A percentile compares a stretch with the other conserved stretches of the same genome.
These are phyloP conservation scores for Pogoniulus pusillus DNA, from an alignment of 2,797 vertebrate genomes.

Conservation along the genomic window DNA sequence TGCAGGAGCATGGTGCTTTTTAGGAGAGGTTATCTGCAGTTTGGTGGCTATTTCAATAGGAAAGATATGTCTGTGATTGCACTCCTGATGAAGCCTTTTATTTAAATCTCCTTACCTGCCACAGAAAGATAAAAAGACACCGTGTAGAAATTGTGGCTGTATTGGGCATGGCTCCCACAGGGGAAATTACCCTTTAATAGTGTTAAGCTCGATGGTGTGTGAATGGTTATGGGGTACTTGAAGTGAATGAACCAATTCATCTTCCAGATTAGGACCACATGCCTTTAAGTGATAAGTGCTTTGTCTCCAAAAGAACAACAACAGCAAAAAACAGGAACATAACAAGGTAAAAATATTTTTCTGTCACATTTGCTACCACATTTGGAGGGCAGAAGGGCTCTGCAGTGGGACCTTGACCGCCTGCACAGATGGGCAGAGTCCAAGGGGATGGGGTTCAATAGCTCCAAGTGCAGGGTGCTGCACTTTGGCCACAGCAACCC, in stretches of 20 bases:
- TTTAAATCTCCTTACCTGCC: conserved; percentile 67
- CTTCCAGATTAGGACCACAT: conserved; percentile 65
- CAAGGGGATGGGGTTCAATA: no score
- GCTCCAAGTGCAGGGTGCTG: no score
- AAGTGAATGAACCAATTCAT: conserved; percentile 66
- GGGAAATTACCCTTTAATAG: conserved; percentile 71
- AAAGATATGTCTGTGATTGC: conserved; percentile 23
- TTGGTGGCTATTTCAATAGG: conserved; percentile 34
- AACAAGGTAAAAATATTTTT: conserved; percentile 24
- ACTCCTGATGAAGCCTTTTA: conserved; percentile 35
- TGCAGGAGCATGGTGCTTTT: background rate
- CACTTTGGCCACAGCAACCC: no score
- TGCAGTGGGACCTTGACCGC: no score
- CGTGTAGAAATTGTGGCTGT: conserved; percentile 9
- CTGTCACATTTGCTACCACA: conserved; percentile 25
- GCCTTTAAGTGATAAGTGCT: conserved; percentile 44
- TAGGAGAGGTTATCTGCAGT: conserved; percentile 2
- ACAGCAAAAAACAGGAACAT: background rate
- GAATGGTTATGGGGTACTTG: conserved; percentile 71
- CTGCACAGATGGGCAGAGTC: no score
- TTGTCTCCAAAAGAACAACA: conserved; percentile 28
- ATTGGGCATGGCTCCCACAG: conserved; percentile 61
- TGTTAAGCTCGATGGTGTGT: conserved; percentile 61
- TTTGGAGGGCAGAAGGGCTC: no score
- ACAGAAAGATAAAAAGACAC: conserved; percentile 45